Conservation (phyloP, 1,140 invertebrate species). For the Halictus rubicundus region DNA sequence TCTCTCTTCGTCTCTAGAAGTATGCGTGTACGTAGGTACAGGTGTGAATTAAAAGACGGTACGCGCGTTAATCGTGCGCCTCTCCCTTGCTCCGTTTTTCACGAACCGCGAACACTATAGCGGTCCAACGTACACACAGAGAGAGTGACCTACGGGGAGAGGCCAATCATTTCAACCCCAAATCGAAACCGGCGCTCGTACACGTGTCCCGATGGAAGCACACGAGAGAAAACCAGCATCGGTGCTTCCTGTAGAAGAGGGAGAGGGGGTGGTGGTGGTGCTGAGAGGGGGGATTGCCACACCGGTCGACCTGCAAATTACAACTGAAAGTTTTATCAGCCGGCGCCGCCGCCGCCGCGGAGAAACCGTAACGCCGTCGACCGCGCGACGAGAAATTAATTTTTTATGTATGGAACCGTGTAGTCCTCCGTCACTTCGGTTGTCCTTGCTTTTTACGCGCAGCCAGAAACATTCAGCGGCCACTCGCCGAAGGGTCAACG, state of each 20-base stretch:
- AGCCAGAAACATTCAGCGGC: background rate
- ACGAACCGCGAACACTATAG: background rate
- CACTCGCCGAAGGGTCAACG: background rate
- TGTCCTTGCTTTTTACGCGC: background rate
- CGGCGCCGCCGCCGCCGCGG: too few species aligned
- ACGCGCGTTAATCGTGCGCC: background rate
- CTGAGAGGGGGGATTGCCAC: too few species aligned
- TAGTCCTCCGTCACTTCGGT: background rate
- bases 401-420: background rate
- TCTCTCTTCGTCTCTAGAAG: too few species aligned
- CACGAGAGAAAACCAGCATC: background rate
- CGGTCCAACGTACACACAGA: too few species aligned
- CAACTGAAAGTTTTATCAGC: background rate
- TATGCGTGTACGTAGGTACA: too few species aligned
- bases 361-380: background rate
- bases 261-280: too few species aligned
- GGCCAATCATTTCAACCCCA: background rate
- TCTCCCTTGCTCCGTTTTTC: constrained; percentile 19
- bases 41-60: constrained; percentile 2
- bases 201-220: constrained; percentile 11
- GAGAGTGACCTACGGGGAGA: background rate
- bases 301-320: background rate
- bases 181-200: constrained; percentile 1
- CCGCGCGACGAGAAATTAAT: background rate
- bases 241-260: too few species aligned